A percentile compares a stretch with the other conserved stretches of the same genome.
Conservation (phyloP, 2,797 vertebrate species). For the Notolepis coatsorum region DNA sequence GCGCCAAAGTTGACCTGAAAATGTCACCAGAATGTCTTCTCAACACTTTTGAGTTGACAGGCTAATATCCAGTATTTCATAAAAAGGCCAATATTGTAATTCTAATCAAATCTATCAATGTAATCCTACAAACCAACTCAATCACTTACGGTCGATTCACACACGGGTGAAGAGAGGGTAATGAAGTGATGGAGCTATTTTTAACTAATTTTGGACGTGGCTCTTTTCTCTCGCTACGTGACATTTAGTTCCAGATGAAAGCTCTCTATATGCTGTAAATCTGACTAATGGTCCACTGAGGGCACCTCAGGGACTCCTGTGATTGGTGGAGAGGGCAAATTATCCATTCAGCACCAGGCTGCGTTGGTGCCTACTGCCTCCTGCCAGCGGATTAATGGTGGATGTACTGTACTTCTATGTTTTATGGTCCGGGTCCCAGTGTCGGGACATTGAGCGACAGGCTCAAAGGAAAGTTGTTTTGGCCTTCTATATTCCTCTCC, state of each 20-base stretch:
- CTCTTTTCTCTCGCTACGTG: too few species aligned
- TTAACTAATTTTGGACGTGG: not conserved
- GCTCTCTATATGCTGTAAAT: constrained; percentile 36
- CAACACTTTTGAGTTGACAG: too few species aligned
- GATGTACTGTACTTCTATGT: constrained; percentile 29
- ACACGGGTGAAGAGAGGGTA: not conserved
- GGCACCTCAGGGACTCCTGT: constrained; percentile 29
- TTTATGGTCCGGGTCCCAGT: constrained; percentile 32
- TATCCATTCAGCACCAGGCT: constrained; percentile 16
- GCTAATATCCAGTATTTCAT: too few species aligned
- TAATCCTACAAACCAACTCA: too few species aligned
- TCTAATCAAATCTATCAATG: too few species aligned
- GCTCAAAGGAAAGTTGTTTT: constrained; percentile 7
- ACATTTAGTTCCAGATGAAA: constrained; percentile 1
- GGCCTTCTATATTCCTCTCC: not conserved
- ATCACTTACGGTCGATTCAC: too few species aligned
- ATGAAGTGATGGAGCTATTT: not conserved
- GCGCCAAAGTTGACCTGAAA: too few species aligned
- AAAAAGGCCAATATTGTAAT: too few species aligned
- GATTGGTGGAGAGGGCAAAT: constrained; percentile 4
- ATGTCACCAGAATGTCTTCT: too few species aligned
- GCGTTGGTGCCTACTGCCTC: constrained; percentile 24
- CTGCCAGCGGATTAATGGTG: constrained; percentile 37
- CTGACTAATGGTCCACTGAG: constrained; percentile 7
- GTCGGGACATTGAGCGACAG: constrained; percentile 18